Evolutionary conservation across 2,888 invertebrate species (phyloP), one percentile per base, ranked within the genome.

Genomic region (Anodontia alba): DNA sequence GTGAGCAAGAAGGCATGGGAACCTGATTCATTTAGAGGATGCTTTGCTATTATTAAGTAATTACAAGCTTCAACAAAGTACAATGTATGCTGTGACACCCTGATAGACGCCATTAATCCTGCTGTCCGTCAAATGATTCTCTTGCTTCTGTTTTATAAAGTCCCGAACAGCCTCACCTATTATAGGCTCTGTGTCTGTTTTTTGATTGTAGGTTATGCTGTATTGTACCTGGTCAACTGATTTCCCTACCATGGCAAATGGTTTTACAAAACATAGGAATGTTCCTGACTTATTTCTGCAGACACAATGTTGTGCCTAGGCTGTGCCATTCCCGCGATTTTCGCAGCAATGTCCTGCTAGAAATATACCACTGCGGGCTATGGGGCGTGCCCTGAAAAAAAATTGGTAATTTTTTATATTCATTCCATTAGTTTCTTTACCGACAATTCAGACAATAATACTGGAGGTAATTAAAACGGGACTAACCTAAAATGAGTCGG

Each of bases 101-200:
- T 31, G 20, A 36, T 77, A 75, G 67, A 78, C 80, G 54, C 85
- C 81, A 20, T 76, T 20, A 49, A 87, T 73, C 73, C 71, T 46
- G 29, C 33, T 77, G 3, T 85, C 78, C 23, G 69, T 77, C 43
- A 83, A 70, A 62, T 83, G 78, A 62, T 78, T 76, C 26, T 79
- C 33, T 29, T 49, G 46, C 70, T 78, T 78, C 26, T 71, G 46
- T 42, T 36, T 26, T 57, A 86, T 69, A 49, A 80, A 84, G 0
- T 72, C 43, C 29, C 54, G 46, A 20, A 79, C 83, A 36, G 36
- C 23, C 29, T 81, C 79, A 43, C 81, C 81, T 46, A 81, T 79
- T 0, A 84, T 66, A 23, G 81, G 36, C 15, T 70, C 75, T 54
- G 23, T 20, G 33, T 84, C 79, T 51, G 74, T 46, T 23, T 70